Base-by-base conservation (phyloP, 2,888 invertebrate genomes). In the Tupiocoris notatus region DNA sequence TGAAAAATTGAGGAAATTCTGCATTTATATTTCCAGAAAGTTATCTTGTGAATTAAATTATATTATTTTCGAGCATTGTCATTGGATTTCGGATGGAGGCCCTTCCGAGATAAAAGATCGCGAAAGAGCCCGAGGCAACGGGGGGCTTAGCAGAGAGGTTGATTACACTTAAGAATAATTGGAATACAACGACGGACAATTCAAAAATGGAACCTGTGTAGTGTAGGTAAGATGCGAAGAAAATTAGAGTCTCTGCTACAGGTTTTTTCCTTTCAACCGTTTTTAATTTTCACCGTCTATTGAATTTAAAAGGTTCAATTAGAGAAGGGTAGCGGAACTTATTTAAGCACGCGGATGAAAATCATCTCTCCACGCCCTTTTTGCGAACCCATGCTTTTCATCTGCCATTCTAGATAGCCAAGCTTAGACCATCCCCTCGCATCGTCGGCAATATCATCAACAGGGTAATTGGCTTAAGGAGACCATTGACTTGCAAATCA, bases 231-330 rank as follows among this genome's bases (percentile, higher is more conserved):
- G n/a, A n/a, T n/a, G 39, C 3, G 39, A 39, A 39, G 39, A 12
- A 39, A 39, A 39, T 39, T 39, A 39, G 6, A 3, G 6, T 39
- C 39, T 12, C 3, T 39, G 39, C 39, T 39, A 12, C 12, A 39
- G 39, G 39, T 3, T 3, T 39, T 39, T 3, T 39, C 12, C 12
- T 12, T 39, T n/a, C n/a, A n/a, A n/a, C n/a, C n/a, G n/a, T 56
- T 57, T 57, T 67, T 22, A 56, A 67, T 67, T 67, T 67, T 67
- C 67, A 67, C 67, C 39, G 67, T 56, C 67, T 56, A 67, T 67
- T 67, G 56, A 67, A 67, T 67, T 67, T 67, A 54, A 39, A 39
- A 67, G 67, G 67, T 67, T 67, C 56, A 67, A 67, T 67, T 67
- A 67, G 56, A 67, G 67, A 67, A 56, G 57, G 12, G 57, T 56